These are phyloP conservation scores for Xiphophorus maculatus DNA, from an alignment of 2,113 vertebrate species.

Conservation along the genomic window DNA sequence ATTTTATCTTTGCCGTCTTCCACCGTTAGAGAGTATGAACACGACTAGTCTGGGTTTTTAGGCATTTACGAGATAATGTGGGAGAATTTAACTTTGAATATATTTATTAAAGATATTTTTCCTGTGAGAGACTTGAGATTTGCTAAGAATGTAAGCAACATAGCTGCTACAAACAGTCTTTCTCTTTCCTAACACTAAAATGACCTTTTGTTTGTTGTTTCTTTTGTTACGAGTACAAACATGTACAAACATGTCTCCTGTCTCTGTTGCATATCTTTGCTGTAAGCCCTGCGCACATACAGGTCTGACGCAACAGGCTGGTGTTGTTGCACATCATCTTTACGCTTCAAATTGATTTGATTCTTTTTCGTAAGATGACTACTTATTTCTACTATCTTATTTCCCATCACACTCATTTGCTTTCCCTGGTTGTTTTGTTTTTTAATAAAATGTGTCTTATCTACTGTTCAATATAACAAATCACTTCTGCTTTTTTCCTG, in stretches of 20 bases:
- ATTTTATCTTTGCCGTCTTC: neutral
- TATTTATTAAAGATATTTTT: neutral
- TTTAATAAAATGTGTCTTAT: conserved; percentile 31
- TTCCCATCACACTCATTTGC: conserved; percentile 16
- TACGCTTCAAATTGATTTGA: neutral
- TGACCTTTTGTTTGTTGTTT: conserved; percentile 6
- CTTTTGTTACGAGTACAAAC: conserved; percentile 20
- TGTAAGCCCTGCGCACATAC: neutral
- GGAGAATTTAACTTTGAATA: neutral
- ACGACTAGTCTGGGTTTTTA: neutral
- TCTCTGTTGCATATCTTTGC: neutral
- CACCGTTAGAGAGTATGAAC: neutral
- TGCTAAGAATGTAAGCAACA: neutral
- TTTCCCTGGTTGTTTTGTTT: neutral
- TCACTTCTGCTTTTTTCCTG: neutral
- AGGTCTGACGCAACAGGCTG: neutral
- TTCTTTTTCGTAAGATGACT: neutral
- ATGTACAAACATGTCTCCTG: conserved; percentile 8
- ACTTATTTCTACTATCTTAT: neutral
- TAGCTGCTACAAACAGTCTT: neutral
- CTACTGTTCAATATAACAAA: conserved; percentile 2
- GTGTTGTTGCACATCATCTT: neutral
- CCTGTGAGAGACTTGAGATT: neutral
- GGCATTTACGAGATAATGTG: neutral
- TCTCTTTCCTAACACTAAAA: neutral